These are phyloP conservation scores for Laspeyria flexula DNA, from an alignment of 2,888 invertebrate species.

Conservation along the genomic window DNA sequence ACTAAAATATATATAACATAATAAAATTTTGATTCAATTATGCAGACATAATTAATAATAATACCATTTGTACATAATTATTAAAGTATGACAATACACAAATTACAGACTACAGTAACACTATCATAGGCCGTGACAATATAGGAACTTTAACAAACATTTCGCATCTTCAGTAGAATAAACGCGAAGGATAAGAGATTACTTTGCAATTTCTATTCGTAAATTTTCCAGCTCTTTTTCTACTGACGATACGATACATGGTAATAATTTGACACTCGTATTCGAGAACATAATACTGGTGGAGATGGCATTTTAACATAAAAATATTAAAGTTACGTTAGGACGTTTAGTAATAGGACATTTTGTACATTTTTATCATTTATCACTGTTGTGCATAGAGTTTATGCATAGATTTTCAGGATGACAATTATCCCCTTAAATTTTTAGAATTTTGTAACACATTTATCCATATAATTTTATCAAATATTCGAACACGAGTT, in stretches of 20 bases:
- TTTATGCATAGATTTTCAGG: neutral
- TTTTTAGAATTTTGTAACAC: neutral
- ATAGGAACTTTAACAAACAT: conserved; percentile 29
- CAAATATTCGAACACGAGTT: neutral
- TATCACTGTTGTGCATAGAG: too few species aligned
- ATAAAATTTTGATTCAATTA: too few species aligned
- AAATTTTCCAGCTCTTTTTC: too few species aligned
- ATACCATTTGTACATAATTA: too few species aligned
- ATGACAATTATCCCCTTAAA: neutral
- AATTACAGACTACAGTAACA: conserved; percentile 13
- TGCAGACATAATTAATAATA: too few species aligned
- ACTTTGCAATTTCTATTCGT: too few species aligned
- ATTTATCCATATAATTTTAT: neutral
- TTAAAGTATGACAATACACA: conserved; percentile 6
- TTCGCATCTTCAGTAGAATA: too few species aligned
- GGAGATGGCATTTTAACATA: conserved; percentile 10
- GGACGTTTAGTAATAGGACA: conserved; percentile 8
- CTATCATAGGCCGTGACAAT: conserved; percentile 18
- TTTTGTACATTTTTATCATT: neutral
- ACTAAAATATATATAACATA: too few species aligned
- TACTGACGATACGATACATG: too few species aligned
- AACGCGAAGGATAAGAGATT: too few species aligned
- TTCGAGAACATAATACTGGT: conserved; percentile 28
- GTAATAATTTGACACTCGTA: conserved; percentile 4
- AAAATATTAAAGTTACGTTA: conserved; percentile 9